These are phyloP conservation scores for Halichoeres trimaculatus DNA, from an alignment of 2,113 vertebrate species.

Conservation along the genomic window DNA sequence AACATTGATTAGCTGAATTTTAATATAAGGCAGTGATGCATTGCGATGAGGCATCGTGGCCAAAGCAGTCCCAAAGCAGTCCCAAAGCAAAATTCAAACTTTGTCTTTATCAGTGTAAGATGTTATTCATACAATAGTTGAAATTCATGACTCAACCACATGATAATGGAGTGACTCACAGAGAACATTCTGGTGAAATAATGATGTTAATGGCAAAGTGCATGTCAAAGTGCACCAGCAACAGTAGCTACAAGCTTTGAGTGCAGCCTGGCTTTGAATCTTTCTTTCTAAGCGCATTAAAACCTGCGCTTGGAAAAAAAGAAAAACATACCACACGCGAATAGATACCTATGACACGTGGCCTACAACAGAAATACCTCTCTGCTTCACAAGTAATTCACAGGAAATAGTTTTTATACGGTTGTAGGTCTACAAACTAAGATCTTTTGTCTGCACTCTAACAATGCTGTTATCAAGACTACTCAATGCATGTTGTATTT, in stretches of 20 bases:
- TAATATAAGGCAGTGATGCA: not conserved
- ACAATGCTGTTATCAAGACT: too few relatives aligned
- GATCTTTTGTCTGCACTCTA: too few relatives aligned
- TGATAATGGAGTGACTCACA: not conserved
- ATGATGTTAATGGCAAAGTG: conserved; percentile 2
- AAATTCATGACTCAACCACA: not conserved
- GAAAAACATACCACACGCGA: not conserved
- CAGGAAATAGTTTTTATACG: not conserved
- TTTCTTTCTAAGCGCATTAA: not conserved
- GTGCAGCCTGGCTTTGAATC: too few relatives aligned
- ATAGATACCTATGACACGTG: too few relatives aligned
- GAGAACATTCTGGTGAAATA: conserved; percentile 9
- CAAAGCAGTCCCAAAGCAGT: not conserved
- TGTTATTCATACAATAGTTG: not conserved
- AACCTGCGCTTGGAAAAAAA: not conserved
- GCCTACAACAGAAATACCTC: not conserved
- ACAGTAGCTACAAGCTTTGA: not conserved
- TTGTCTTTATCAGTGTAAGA: not conserved
- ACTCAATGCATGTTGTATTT: too few relatives aligned
- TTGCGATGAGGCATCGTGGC: not conserved
- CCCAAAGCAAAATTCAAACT: not conserved
- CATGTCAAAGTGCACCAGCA: not conserved
- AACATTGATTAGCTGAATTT: not conserved
- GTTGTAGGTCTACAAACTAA: too few relatives aligned
- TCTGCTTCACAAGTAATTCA: not conserved